phyloP scores from a whole-genome alignment of 2,113 vertebrate species.

The Austrofundulus limnaeus region DNA sequence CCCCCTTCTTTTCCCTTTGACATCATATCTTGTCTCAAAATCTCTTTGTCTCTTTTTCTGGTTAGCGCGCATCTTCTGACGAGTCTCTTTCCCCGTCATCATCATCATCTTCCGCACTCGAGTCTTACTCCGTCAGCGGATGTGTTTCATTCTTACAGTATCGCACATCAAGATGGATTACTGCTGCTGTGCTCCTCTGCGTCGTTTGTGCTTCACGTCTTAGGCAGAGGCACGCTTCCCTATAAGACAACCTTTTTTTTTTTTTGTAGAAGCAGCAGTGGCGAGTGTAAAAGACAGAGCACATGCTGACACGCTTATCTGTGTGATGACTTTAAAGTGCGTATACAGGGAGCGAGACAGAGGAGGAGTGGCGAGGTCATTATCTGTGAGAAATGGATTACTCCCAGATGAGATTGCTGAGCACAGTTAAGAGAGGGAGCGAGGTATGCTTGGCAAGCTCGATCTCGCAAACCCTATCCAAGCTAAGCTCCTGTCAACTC shows the following conservation, averaged over 20 bases:
- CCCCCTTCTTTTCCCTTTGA: constrained; percentile 25
- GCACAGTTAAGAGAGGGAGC: constrained; percentile 59
- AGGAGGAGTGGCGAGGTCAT: constrained; percentile 60
- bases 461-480: constrained; percentile 27
- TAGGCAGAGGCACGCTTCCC: constrained; percentile 8
- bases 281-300: constrained; percentile 28
- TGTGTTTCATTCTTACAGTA: constrained; percentile 47
- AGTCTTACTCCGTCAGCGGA: constrained; percentile 19
- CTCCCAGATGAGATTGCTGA: constrained; percentile 78
- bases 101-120: constrained; percentile 33
- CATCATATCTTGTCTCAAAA: constrained; percentile 48
- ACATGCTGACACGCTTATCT: constrained; percentile 70
- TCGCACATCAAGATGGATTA: constrained; percentile 27
- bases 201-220: constrained; percentile 26
- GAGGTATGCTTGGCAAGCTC: constrained; percentile 49
- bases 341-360: constrained; percentile 35
- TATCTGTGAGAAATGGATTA: constrained; percentile 81
- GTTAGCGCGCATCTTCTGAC: constrained; percentile 42
- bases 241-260: neutral
- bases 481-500: constrained; percentile 57
- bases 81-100: constrained; percentile 47
- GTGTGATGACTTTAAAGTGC: constrained; percentile 75
- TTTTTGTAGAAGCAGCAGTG: neutral
- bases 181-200: constrained; percentile 23
- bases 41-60: constrained; percentile 59